phyloP scores from a whole-genome alignment of 2,888 invertebrate species.

The Frankliniella fusca region DNA sequence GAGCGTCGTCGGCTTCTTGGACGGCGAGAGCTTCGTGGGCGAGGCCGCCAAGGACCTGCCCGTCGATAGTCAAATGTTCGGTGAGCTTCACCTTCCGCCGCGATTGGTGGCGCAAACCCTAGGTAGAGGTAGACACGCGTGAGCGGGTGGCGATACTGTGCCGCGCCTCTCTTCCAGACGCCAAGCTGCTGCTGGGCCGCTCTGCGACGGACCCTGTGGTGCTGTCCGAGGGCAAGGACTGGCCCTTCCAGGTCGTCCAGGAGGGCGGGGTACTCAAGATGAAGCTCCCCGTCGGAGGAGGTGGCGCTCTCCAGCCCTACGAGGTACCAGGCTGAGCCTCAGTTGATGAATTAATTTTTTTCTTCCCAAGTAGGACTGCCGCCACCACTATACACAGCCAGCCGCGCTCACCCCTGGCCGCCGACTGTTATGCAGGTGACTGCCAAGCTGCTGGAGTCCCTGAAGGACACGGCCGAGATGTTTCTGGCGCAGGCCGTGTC shows the following conservation, averaged over 20 bases:
- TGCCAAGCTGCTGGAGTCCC: neutral
- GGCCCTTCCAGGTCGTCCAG: constrained; percentile 11
- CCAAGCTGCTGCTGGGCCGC: neutral
- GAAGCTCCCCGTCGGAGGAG: neutral
- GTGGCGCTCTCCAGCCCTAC: neutral
- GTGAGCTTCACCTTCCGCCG: neutral
- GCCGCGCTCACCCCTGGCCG: neutral
- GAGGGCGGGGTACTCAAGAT: neutral
- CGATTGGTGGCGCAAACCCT: too few relatives aligned
- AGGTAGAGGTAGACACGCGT: too few relatives aligned
- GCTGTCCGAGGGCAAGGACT: neutral
- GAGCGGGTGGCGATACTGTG: neutral
- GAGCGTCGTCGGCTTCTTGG: neutral
- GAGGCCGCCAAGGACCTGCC: constrained; percentile 18
- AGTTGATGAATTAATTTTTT: too few relatives aligned
- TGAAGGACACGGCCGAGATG: constrained; percentile 7
- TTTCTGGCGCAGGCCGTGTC: neutral
- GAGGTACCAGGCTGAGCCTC: neutral
- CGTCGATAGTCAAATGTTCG: neutral
- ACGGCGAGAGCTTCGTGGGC: neutral
- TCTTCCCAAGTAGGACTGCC: too few relatives aligned
- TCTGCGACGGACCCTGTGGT: neutral
- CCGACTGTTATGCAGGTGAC: neutral
- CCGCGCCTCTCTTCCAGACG: neutral
- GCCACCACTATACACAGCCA: too few relatives aligned